Conservation (phyloP, 1,140 invertebrate genomes). For the Pachypsylla venusta region DNA sequence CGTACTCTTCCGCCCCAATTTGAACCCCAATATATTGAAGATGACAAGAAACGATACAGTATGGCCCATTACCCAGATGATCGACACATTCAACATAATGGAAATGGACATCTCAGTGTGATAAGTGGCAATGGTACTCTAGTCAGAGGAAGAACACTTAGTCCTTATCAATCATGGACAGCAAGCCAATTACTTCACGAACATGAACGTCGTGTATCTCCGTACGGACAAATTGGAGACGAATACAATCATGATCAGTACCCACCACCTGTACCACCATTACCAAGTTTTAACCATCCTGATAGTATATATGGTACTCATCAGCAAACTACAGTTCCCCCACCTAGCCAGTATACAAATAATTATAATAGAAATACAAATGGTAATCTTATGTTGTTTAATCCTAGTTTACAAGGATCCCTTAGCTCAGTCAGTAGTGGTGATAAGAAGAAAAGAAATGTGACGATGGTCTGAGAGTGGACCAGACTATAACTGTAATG, state of each 20-base stretch:
- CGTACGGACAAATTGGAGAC: constrained; percentile 27
- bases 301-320: constrained; percentile 30
- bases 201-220: constrained; percentile 39
- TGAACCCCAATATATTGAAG: constrained; percentile 25
- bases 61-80: constrained; percentile 29
- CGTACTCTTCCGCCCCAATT: constrained; percentile 25
- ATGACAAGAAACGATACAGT: constrained; percentile 33
- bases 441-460: constrained; percentile 37
- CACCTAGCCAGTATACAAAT: constrained; percentile 28
- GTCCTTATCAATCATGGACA: constrained; percentile 40
- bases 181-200: constrained; percentile 41
- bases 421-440: constrained; percentile 38
- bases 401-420: constrained; percentile 37
- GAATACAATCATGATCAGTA: constrained; percentile 19
- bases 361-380: constrained; percentile 29
- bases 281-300: constrained; percentile 25
- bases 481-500: constrained; percentile 3
- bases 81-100: constrained; percentile 13
- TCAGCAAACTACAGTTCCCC: constrained; percentile 24
- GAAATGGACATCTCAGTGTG: constrained; percentile 20
- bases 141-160: constrained; percentile 32
- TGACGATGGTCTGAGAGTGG: constrained; percentile 36
- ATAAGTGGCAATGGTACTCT: constrained; percentile 27
- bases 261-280: constrained; percentile 23
- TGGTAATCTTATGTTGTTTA: constrained; percentile 31